Percentiles rank a stretch among this genome's conserved stretches.
Evolutionary conservation across 2,888 invertebrate genomes (phyloP).

Genomic region (Patella depressa): DNA sequence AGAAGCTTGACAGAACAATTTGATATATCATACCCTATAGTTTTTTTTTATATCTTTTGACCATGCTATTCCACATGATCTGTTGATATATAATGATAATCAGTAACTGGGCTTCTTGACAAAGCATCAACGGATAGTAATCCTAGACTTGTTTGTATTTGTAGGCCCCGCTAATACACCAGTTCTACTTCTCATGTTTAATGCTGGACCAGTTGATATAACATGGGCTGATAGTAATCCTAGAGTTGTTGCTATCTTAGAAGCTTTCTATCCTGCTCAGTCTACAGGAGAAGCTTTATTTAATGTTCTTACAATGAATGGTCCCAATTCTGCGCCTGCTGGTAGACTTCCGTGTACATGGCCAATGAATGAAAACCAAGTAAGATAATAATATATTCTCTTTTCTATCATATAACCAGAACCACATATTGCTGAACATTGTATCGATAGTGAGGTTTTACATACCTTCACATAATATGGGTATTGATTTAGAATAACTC

Average conservation of each 20-base stretch:
- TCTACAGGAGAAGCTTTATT: slow-evolving; percentile 30
- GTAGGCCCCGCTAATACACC: neutral
- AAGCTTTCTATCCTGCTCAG: slow-evolving; percentile 2
- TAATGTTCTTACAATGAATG: slow-evolving; percentile 48
- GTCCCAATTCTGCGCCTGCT: slow-evolving; percentile 52
- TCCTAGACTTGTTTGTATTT: slow-evolving; percentile 44
- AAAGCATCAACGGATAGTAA: slow-evolving; percentile 53
- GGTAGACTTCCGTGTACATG: slow-evolving; percentile 66
- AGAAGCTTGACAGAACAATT: neutral
- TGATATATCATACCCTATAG: too few species aligned
- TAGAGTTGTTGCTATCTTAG: neutral
- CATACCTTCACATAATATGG: too few species aligned
- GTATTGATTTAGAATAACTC: too few species aligned
- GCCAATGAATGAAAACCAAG: slow-evolving; percentile 31
- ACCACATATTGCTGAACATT: too few species aligned
- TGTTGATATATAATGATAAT: too few species aligned
- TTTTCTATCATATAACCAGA: too few species aligned
- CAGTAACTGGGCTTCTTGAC: slow-evolving; percentile 20
- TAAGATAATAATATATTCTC: too few species aligned
- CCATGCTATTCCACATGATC: too few species aligned
- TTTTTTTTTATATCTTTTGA: too few species aligned
- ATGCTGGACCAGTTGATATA: neutral
- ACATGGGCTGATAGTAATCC: neutral
- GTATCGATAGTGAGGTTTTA: too few species aligned
- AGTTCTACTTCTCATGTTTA: neutral